These are phyloP conservation scores for Ataeniobius toweri DNA, from an alignment of 2,797 vertebrate species.

Conservation along the genomic window DNA sequence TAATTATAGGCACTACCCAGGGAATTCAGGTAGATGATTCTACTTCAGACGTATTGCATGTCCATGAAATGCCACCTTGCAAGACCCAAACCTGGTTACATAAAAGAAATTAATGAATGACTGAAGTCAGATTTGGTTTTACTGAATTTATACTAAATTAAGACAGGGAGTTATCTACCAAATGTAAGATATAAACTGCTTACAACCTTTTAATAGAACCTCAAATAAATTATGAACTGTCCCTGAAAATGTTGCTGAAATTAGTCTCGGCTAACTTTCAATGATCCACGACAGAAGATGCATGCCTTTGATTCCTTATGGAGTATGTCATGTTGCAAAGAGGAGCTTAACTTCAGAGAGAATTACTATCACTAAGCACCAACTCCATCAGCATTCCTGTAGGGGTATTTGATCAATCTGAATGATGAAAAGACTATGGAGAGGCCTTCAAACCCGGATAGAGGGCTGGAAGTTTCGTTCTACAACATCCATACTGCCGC, in stretches of 20 bases:
- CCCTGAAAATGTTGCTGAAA: constrained; percentile 38
- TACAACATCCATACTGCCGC: constrained; percentile 68
- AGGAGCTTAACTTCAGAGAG: constrained; percentile 78
- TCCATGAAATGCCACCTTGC: not conserved
- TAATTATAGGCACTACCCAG: not conserved
- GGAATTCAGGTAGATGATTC: not conserved
- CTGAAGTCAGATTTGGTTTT: not conserved
- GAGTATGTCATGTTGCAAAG: constrained; percentile 67
- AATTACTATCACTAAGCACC: constrained; percentile 70
- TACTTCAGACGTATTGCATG: not conserved
- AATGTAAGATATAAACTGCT: not conserved
- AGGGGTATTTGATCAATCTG: constrained; percentile 79
- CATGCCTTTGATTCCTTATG: constrained; percentile 72
- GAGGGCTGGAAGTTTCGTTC: constrained; percentile 74
- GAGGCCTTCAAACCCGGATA: constrained; percentile 76
- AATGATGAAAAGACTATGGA: constrained; percentile 76
- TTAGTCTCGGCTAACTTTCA: constrained; percentile 66
- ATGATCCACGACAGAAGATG: constrained; percentile 63
- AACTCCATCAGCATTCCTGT: constrained; percentile 79
- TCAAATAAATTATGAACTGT: not conserved
- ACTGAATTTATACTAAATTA: not conserved
- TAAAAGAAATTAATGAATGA: not conserved
- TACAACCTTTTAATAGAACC: not conserved
- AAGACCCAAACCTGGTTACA: not conserved
- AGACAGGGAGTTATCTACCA: not conserved